Percentiles rank a stretch among this genome's conserved stretches.
phyloP scores from a whole-genome alignment of 2,113 vertebrate species.

The Oostethus manadensis region DNA sequence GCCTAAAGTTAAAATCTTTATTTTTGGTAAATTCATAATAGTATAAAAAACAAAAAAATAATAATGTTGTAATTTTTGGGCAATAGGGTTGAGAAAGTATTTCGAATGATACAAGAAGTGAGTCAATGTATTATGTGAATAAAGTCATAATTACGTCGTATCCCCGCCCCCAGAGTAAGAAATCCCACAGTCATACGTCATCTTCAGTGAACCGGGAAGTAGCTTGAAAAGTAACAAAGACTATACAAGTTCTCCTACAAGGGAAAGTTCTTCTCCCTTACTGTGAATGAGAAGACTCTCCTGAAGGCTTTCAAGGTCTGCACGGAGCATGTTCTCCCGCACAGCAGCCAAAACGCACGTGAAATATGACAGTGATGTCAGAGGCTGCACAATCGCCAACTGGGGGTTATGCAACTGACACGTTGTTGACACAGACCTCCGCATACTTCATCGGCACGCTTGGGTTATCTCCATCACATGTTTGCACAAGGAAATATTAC shows the following conservation, averaged over 20 bases:
- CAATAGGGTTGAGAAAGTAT: too few relatives aligned
- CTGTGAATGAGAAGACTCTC: constrained; percentile 10
- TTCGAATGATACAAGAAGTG: too few relatives aligned
- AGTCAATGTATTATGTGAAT: too few relatives aligned
- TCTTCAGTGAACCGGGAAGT: neutral
- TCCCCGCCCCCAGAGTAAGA: too few relatives aligned
- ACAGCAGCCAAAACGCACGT: constrained; percentile 35
- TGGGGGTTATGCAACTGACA: constrained; percentile 8
- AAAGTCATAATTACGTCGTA: too few relatives aligned
- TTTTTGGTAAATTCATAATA: too few relatives aligned
- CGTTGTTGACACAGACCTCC: neutral
- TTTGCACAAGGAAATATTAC: neutral
- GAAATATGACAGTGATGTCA: constrained; percentile 18
- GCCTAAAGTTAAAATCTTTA: too few relatives aligned
- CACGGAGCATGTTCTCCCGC: constrained; percentile 10
- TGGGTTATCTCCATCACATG: neutral
- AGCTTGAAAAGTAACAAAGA: neutral
- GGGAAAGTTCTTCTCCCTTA: constrained; percentile 21
- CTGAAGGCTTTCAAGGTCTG: constrained; percentile 30
- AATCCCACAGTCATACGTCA: neutral
- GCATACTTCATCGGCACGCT: neutral
- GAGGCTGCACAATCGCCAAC: constrained; percentile 10
- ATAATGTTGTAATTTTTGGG: too few relatives aligned
- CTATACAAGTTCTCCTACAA: too few relatives aligned
- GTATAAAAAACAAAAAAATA: too few relatives aligned